Conservation (phyloP, 1,140 invertebrate species). For the Drosophila novamexicana region DNA sequence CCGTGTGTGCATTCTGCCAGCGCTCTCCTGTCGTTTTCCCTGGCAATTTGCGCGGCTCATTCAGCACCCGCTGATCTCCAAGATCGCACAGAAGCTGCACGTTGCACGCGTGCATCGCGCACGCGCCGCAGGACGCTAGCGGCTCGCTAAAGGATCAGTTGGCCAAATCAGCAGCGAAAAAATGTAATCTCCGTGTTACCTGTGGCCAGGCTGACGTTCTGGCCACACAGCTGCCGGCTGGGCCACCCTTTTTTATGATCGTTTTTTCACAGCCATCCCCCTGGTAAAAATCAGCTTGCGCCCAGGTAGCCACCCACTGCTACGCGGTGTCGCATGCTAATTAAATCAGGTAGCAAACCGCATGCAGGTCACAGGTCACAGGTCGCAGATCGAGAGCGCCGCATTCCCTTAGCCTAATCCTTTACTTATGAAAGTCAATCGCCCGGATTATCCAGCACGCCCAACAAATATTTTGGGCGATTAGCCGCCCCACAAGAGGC, state of each 20-base stretch:
- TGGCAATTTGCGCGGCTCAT: slow-evolving; percentile 43
- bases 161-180: no score
- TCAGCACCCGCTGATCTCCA: slow-evolving; percentile 56
- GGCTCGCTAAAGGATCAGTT: slow-evolving; percentile 2
- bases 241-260: slow-evolving; percentile 63
- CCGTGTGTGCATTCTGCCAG: background rate
- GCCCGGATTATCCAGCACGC: slow-evolving; percentile 73
- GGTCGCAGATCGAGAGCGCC: slow-evolving; percentile 10
- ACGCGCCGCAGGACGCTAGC: slow-evolving; percentile 16
- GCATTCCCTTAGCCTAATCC: slow-evolving; percentile 52
- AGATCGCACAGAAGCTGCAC: slow-evolving; percentile 47
- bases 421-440: slow-evolving; percentile 82
- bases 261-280: slow-evolving; percentile 32
- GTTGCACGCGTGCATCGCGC: slow-evolving; percentile 33
- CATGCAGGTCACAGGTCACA: slow-evolving; percentile 33
- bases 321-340: background rate
- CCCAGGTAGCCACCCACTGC: slow-evolving; percentile 8
- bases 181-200: slow-evolving; percentile 15
- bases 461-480: slow-evolving; percentile 80
- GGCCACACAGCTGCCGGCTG: slow-evolving; percentile 37
- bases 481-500: slow-evolving; percentile 66
- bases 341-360: slow-evolving; percentile 36
- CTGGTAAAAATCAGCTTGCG: slow-evolving; percentile 28
- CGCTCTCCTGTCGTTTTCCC: slow-evolving; percentile 66
- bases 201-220: slow-evolving; percentile 1